phyloP scores from a whole-genome alignment of 2,113 vertebrate genomes.

The Tetrax tetrax region DNA sequence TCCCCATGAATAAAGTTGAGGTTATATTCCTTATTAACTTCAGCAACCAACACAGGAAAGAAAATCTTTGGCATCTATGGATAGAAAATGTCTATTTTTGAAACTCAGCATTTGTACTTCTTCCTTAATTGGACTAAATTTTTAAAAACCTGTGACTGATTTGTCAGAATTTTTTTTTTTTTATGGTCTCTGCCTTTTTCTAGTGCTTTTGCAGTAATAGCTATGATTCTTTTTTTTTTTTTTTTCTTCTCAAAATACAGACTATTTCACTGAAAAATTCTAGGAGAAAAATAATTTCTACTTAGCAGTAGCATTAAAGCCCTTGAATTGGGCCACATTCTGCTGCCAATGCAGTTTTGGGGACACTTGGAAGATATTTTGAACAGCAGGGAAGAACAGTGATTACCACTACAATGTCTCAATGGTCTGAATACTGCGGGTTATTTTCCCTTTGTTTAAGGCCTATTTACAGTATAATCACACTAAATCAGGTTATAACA shows the following conservation, averaged over 20 bases:
- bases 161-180: conserved; percentile 16
- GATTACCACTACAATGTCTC: conserved; percentile 27
- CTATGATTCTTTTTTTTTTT: not conserved
- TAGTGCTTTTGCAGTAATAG: not conserved
- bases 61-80: not conserved
- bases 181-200: not conserved
- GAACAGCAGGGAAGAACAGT: conserved; percentile 39
- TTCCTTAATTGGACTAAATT: not conserved
- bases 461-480: conserved; percentile 51
- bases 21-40: not conserved
- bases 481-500: conserved; percentile 34
- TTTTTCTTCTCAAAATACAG: no score
- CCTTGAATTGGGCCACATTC: conserved; percentile 35
- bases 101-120: not conserved
- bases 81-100: not conserved
- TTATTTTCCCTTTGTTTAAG: conserved; percentile 60
- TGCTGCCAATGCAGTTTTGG: not conserved
- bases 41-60: not conserved
- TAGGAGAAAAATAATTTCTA: conserved; percentile 9
- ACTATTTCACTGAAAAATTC: conserved; percentile 40
- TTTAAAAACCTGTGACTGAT: not conserved
- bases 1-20: not conserved
- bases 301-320: conserved; percentile 39
- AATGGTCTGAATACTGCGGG: conserved; percentile 25
- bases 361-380: conserved; percentile 43